These are phyloP conservation scores for Holothuria leucospilota DNA, from an alignment of 53 echinoderm and acorn worm genomes.

Conservation along the genomic window DNA sequence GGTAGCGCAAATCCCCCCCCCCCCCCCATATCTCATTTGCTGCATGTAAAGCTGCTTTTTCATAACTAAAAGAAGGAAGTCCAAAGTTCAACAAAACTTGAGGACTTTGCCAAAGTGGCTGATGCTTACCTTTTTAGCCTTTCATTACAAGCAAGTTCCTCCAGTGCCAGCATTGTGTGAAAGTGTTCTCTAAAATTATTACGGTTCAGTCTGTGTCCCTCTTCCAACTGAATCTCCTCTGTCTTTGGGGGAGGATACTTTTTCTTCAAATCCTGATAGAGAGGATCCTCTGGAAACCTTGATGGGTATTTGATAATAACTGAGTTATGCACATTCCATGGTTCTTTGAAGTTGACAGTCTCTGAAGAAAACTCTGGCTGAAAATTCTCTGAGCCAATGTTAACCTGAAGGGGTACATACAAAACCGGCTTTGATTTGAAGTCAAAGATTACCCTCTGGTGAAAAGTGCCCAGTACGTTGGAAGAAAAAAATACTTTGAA, in stretches of 20 bases:
- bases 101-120: not conserved
- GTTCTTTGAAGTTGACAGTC: not conserved
- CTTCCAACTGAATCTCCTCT: constrained; percentile 34
- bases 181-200: constrained; percentile 81
- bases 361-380: constrained; percentile 13
- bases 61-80: not conserved
- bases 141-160: constrained; percentile 80
- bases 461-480: constrained; percentile 75
- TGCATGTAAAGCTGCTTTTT: not conserved
- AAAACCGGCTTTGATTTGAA: constrained; percentile 67
- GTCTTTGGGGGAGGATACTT: constrained; percentile 20
- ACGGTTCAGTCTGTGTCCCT: constrained; percentile 48
- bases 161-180: constrained; percentile 89
- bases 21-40: too few species aligned
- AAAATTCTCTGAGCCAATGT: constrained; percentile 24
- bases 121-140: constrained; percentile 75
- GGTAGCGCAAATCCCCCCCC: too few species aligned
- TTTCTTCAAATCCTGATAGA: constrained; percentile 2
- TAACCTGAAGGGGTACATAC: constrained; percentile 20
- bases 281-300: constrained; percentile 8
- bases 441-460: constrained; percentile 97
- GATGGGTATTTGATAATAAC: constrained; percentile 27
- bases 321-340: constrained; percentile 38
- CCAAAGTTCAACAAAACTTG: not conserved
- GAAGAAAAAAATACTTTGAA: constrained; percentile 75